Evolutionary conservation across 2,797 vertebrate genomes (phyloP), one percentile per base, ranked within the genome.

Genomic region (Dendrocincla tyrannina): DNA sequence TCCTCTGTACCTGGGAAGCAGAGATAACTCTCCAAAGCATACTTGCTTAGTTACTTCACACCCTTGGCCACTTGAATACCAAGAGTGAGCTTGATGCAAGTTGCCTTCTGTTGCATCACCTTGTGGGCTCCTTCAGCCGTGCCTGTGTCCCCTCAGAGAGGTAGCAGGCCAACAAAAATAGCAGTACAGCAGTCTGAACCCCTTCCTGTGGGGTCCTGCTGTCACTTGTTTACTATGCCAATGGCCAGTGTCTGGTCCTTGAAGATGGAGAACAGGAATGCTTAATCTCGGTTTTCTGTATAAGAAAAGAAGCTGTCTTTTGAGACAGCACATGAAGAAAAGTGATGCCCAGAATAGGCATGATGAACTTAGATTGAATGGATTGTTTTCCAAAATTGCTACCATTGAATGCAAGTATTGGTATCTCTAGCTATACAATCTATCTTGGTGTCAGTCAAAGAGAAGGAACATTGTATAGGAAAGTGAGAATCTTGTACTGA

Each of bases 1-100:
- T 6, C 17, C 39, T 58, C 0, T 20, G 32, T 19, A 22, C 42
- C 8, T 39, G 33, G 12, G 46, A 69, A 56, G 33, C 32, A 42
- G 41, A 75, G 50, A 16, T 6, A 35, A n/a, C 7, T 42, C 19
- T 63, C 41, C 41, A 37, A 56, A 77, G 6, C 15, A 7, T 14
- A 4, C 7, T 32, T 50, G 14, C 23, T 44, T 33, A 18, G 13
- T 66, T 77, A 4, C 37, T 50, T 37, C 9, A 19, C 0, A 1
- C 19, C 7, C 3, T 32, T 75, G 42, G 11, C 28, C 0, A 0
- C 44, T 59, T 44, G 33, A 73, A 12, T 33, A 37, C 30, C 46
- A 28, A 33, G 42, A 69, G 50, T 20, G n/a, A n/a, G 16, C 5
- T 4, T 33, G 37, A 13, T 50, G 30, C 2, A 7, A 28, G 1